Conservation (phyloP, 2,797 vertebrate genomes). For the Cossypha caffra region DNA sequence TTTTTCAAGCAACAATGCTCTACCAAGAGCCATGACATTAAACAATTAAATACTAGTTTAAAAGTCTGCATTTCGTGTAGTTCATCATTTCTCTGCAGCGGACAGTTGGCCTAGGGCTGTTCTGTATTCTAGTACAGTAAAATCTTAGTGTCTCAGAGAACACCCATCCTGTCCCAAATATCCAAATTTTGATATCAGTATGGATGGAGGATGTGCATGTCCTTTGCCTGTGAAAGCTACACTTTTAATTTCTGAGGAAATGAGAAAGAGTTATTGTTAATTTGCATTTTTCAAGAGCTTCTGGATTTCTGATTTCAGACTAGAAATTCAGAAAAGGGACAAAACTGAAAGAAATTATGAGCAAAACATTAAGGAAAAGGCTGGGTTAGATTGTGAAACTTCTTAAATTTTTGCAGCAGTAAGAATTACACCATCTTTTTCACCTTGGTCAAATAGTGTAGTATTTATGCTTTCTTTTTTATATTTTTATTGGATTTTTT, state of each 20-base stretch:
- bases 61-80: conserved; percentile 92
- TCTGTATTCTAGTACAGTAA: conserved; percentile 31
- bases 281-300: neutral
- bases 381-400: neutral
- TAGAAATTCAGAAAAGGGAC: neutral
- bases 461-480: neutral
- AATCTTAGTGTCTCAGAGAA: conserved; percentile 26
- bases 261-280: neutral
- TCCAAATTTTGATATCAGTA: neutral
- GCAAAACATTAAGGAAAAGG: neutral
- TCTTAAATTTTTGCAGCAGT: neutral
- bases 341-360: neutral
- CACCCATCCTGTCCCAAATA: neutral
- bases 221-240: neutral
- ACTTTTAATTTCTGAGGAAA: neutral
- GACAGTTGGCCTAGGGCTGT: conserved; percentile 51
- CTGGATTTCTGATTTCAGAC: neutral
- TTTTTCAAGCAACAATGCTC: conserved; percentile 99
- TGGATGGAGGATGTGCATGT: neutral
- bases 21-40: conserved; percentile 93
- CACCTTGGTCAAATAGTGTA: neutral
- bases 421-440: neutral
- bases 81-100: conserved; percentile 82
- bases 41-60: conserved; percentile 97
- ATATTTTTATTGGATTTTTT: neutral